Evolutionary conservation across 2,797 vertebrate species (phyloP).

Genomic region (Emydoidea blandingii): DNA sequence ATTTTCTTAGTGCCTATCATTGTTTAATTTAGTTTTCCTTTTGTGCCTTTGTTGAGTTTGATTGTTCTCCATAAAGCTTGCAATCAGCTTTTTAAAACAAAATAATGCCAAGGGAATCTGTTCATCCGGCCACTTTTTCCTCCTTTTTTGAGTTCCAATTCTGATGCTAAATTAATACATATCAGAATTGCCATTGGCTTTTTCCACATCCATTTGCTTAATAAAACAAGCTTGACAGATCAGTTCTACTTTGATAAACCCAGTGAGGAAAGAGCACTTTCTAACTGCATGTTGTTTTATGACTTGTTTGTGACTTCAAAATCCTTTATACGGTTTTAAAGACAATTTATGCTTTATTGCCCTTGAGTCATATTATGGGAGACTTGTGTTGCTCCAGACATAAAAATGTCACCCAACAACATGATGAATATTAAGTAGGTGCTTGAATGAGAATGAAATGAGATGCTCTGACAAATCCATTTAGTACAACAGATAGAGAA

Average conservation of each 20-base stretch:
- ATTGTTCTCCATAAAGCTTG: conserved; percentile 23
- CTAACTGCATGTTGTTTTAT: conserved; percentile 70
- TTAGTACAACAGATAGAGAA: neutral
- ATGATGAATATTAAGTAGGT: conserved; percentile 73
- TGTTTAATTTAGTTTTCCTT: conserved; percentile 56
- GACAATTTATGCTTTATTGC: conserved; percentile 76
- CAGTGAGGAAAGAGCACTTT: conserved; percentile 48
- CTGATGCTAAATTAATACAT: conserved; percentile 67
- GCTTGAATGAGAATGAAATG: conserved; percentile 49
- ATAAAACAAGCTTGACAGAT: conserved; percentile 66
- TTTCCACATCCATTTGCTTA: conserved; percentile 61
- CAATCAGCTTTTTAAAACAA: conserved; percentile 1
- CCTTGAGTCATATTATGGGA: conserved; percentile 71
- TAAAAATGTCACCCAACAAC: conserved; percentile 68
- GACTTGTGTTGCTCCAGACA: conserved; percentile 64
- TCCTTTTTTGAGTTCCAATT: conserved; percentile 1
- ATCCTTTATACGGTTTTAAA: conserved; percentile 63
- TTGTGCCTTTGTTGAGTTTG: conserved; percentile 25
- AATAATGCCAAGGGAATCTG: neutral
- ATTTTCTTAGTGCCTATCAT: conserved; percentile 58
- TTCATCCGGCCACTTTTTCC: neutral
- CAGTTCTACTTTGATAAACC: conserved; percentile 68
- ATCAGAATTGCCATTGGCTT: conserved; percentile 64
- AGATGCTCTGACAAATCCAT: neutral
- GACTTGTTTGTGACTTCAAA: conserved; percentile 75